Percentiles rank a stretch among this genome's conserved stretches.
These are phyloP conservation scores for Lucinisca nassula DNA, from an alignment of 2,888 invertebrate species.

Conservation along the genomic window DNA sequence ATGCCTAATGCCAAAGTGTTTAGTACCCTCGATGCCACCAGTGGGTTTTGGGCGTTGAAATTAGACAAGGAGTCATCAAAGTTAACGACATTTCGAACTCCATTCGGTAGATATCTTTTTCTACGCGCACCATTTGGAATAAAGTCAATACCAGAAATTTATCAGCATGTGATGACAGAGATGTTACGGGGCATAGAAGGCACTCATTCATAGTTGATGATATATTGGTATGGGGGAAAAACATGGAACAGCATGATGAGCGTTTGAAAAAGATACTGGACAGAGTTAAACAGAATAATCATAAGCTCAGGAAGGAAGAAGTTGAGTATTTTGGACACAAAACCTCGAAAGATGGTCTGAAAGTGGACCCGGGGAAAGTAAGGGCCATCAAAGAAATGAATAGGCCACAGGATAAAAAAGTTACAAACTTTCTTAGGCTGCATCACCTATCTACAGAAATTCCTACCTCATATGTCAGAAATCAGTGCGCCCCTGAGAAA, in stretches of 20 bases:
- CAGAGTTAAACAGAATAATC: no score
- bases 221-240: slow-evolving; percentile 46
- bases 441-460: no score
- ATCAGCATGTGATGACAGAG: slow-evolving; percentile 30
- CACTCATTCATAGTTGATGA: slow-evolving; percentile 31
- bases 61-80: slow-evolving; percentile 36
- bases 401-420: no score
- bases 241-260: slow-evolving; percentile 25
- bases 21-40: slow-evolving; percentile 32
- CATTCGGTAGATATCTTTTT: slow-evolving; percentile 49
- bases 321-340: no score
- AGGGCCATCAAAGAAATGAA: no score
- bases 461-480: slow-evolving; percentile 46
- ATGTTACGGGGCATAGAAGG: slow-evolving; percentile 45
- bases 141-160: slow-evolving; percentile 54
- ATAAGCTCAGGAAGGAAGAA: no score
- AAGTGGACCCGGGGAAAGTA: no score
- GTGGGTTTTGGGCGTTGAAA: slow-evolving; percentile 40
- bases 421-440: no score
- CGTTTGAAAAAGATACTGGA: neutral
- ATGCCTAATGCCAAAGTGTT: slow-evolving; percentile 53
- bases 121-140: no score
- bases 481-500: slow-evolving; percentile 39
- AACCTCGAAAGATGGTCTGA: neutral
- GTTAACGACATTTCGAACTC: slow-evolving; percentile 54